These are phyloP conservation scores for Pitta sordida DNA, from an alignment of 2,113 vertebrate genomes.

Conservation along the genomic window DNA sequence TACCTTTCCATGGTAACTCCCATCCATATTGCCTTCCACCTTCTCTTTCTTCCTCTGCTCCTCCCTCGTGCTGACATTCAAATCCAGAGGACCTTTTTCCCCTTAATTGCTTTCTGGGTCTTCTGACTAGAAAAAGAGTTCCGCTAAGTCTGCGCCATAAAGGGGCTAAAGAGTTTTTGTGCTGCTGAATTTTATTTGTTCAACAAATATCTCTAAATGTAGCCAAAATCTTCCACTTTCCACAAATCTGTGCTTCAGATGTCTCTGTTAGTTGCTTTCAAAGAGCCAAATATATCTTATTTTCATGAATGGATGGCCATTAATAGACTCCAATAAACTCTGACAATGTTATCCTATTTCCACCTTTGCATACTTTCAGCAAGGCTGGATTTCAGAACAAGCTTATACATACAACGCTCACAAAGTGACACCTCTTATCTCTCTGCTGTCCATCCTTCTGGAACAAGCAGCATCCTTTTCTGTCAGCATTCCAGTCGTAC, in stretches of 20 bases:
- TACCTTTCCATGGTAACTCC: background rate
- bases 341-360: background rate
- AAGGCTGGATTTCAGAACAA: background rate
- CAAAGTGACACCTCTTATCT: background rate
- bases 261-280: background rate
- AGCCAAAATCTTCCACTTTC: background rate
- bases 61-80: background rate
- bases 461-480: background rate
- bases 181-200: background rate
- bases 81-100: background rate
- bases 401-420: background rate
- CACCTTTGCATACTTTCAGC: background rate
- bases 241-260: background rate
- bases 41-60: background rate
- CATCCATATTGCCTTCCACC: background rate
- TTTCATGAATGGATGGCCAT: background rate
- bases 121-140: background rate
- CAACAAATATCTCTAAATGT: background rate
- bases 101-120: background rate
- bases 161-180: background rate
- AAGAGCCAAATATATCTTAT: background rate
- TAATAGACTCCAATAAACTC: background rate
- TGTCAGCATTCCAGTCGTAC: background rate
- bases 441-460: background rate
- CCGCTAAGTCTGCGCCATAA: background rate